A percentile compares a stretch with the other conserved stretches of the same genome.
These are phyloP conservation scores for Scolopax bukidnonensis DNA, from an alignment of 2,797 vertebrate genomes.

Conservation along the genomic window DNA sequence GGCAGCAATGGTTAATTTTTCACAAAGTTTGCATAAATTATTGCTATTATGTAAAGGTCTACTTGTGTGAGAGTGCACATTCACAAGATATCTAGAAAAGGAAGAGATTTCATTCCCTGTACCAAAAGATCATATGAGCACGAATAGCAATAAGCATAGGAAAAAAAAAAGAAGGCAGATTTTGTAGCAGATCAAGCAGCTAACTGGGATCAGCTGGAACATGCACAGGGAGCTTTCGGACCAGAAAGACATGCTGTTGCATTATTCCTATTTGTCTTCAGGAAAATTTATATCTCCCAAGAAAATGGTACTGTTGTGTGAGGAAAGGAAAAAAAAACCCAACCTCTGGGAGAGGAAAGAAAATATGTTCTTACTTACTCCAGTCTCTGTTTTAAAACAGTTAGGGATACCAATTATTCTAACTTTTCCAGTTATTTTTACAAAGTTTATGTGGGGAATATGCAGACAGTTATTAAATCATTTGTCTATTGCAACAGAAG, in stretches of 20 bases:
- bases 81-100: neutral
- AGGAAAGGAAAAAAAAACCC: neutral
- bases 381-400: neutral
- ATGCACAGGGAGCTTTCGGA: neutral
- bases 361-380: conserved; percentile 40
- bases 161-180: neutral
- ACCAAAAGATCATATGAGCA: neutral
- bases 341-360: neutral
- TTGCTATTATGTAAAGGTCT: neutral
- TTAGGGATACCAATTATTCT: neutral
- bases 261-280: neutral
- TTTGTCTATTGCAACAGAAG: conserved; percentile 47
- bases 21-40: neutral
- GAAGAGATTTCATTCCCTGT: neutral
- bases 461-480: conserved; percentile 16
- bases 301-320: neutral
- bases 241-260: neutral
- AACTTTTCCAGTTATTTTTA: neutral
- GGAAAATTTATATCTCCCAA: neutral
- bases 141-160: neutral
- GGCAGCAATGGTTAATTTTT: neutral
- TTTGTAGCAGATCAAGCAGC: neutral
- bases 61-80: neutral
- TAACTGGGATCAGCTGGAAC: neutral
- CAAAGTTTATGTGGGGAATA: neutral